These are phyloP conservation scores for Chrysomallon squamiferum DNA, from an alignment of 1,140 invertebrate genomes.

Conservation along the genomic window DNA sequence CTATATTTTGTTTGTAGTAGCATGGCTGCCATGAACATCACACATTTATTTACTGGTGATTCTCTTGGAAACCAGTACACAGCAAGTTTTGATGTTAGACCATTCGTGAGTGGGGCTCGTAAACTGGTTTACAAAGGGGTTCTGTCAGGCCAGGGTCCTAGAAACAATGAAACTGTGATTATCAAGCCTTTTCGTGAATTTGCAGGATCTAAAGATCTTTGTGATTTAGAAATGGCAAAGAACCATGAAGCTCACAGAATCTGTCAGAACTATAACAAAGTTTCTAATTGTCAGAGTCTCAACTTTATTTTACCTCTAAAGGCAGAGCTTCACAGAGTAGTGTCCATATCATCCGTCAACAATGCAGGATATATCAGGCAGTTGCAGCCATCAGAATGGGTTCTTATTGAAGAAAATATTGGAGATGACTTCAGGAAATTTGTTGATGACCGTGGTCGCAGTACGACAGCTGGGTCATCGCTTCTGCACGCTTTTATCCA, in stretches of 20 bases:
- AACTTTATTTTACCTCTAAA: background rate
- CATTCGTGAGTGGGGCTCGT: background rate
- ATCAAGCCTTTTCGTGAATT: conserved; percentile 1
- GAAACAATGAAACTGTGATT: conserved; percentile 3
- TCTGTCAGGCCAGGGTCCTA: background rate
- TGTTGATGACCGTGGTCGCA: conserved; percentile 1
- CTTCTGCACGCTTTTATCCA: conserved; percentile 1
- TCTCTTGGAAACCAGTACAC: background rate
- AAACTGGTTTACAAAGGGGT: conserved; percentile 2
- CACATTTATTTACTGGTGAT: background rate
- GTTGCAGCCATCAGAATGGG: background rate
- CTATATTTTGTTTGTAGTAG: background rate
- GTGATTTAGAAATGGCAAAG: background rate
- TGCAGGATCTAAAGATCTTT: background rate
- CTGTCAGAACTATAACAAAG: background rate
- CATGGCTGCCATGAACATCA: background rate
- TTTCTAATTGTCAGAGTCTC: background rate
- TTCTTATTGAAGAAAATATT: background rate
- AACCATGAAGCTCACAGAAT: conserved; percentile 2
- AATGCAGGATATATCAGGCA: background rate
- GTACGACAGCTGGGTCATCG: background rate
- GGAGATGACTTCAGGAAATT: conserved; percentile 3
- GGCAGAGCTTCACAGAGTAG: background rate
- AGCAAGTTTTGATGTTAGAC: background rate
- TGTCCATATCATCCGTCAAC: background rate